phyloP scores from a whole-genome alignment of 2,113 vertebrate genomes.

The Mustelus asterias region DNA sequence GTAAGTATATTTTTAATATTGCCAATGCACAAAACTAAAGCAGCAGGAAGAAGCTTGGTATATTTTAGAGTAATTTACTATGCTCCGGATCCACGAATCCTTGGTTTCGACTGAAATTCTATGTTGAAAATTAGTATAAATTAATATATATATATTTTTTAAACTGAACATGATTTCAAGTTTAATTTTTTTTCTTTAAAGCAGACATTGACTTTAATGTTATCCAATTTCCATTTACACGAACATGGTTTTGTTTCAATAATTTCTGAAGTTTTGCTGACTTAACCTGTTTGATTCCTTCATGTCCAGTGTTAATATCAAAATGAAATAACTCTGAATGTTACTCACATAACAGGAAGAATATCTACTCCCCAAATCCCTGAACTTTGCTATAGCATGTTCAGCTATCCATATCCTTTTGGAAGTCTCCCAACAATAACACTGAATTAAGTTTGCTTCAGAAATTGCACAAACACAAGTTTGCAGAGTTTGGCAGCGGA shows the following conservation, averaged over 20 bases:
- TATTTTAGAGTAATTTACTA: not conserved
- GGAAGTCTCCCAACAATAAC: constrained; percentile 18
- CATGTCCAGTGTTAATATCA: not conserved
- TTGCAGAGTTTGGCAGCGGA: constrained; percentile 7
- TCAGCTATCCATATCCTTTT: constrained; percentile 1
- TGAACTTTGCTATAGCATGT: not conserved
- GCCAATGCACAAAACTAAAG: not conserved
- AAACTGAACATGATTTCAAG: not conserved
- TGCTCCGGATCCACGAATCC: not conserved
- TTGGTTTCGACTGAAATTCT: not conserved
- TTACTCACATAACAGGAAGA: constrained; percentile 13
- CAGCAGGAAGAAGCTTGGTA: not conserved
- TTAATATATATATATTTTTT: not conserved
- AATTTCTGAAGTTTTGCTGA: not conserved
- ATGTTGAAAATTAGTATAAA: too few relatives aligned
- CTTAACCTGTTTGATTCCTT: not conserved
- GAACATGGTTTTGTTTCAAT: not conserved
- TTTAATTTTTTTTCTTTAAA: not conserved
- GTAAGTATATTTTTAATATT: not conserved
- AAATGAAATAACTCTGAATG: not conserved
- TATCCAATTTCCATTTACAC: not conserved
- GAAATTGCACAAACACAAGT: not conserved
- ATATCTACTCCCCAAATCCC: not conserved
- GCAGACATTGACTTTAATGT: not conserved
- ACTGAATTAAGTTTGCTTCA: not conserved